Evolutionary conservation across 2,113 vertebrate genomes (phyloP), one percentile per base, ranked within the genome.

Genomic region (Tyto alba): DNA sequence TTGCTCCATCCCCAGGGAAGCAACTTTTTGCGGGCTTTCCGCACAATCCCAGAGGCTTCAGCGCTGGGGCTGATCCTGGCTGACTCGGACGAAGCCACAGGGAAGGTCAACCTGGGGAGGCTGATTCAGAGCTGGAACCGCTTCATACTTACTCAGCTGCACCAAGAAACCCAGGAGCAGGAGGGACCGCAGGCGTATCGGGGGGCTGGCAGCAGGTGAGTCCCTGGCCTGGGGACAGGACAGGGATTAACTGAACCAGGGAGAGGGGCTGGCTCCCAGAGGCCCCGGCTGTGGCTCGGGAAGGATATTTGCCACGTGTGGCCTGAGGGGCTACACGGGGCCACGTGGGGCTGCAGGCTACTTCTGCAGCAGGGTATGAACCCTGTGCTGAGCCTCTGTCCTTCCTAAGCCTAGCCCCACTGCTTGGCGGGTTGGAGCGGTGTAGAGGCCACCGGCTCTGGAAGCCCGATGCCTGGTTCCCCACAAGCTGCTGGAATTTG

Each of bases 41-140:
- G 99, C 56, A 99, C 99, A 3, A 99, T 99, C 95, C 99, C 99
- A 0, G 99, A 99, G 95, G 99, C 99, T 3, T 99, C 99, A 0
- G 99, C 99, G 1, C 98, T 99, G 41, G 99, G 99, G 17, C 96
- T 99, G 92, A 99, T 99, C 96, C 98, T 99, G 67, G 99, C 99
- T 2, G 99, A 99, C 93, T 99, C 99, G 0, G 99, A 99, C 1
- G 99, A 99, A 88, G 99, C 99, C 88, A 99, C 99, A 0, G 99
- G 99, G 47, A 99, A 99, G 87, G 99, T 99, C 96, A 98, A 98
- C 85, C 98, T 99, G 30, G 99, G 99, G 6, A 97, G 99, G 38
- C 97, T 99, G 38, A 99, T 99, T 91, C 99, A 99, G 97, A 99
- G 99, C 97, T 99, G 99, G 99, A 99, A 99, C 94, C 98, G 99